Evolutionary conservation across 1,140 invertebrate species (phyloP).

Genomic region (Drosophila kanapiae): DNA sequence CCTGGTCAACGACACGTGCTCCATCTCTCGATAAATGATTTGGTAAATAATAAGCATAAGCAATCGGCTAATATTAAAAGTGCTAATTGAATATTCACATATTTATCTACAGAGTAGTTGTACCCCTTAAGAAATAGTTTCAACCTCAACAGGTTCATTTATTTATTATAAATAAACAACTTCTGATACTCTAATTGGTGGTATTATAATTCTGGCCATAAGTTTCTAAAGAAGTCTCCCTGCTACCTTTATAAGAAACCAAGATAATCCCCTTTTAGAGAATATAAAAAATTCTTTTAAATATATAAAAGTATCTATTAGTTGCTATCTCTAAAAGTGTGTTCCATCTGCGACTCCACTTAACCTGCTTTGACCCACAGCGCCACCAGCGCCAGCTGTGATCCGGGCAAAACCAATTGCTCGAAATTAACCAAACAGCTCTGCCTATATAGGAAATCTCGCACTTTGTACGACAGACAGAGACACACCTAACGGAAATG

Average conservation of each 20-base stretch:
- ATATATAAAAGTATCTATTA: background rate
- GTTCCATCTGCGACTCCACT: too few species aligned
- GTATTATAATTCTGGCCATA: background rate
- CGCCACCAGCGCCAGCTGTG: background rate
- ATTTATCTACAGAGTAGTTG: background rate
- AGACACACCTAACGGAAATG: slow-evolving; percentile 37
- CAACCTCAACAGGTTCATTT: background rate
- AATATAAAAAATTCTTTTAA: background rate
- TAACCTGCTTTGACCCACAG: slow-evolving; percentile 11
- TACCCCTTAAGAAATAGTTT: background rate
- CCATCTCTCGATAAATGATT: slow-evolving; percentile 38
- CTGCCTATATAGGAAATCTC: slow-evolving; percentile 27
- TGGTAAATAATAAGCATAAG: slow-evolving; percentile 31
- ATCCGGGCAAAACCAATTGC: slow-evolving; percentile 28
- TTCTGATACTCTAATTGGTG: background rate
- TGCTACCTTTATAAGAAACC: background rate
- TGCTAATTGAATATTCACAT: slow-evolving; percentile 39
- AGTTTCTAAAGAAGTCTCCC: background rate
- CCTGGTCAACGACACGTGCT: slow-evolving; percentile 58
- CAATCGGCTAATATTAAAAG: slow-evolving; percentile 29
- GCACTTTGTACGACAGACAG: slow-evolving; percentile 35
- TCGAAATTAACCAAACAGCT: slow-evolving; percentile 14
- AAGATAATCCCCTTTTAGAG: too few species aligned
- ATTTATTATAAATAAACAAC: background rate
- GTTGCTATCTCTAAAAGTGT: background rate